Base-by-base conservation (phyloP, 2,113 vertebrate species). In the Canis aureus region DNA sequence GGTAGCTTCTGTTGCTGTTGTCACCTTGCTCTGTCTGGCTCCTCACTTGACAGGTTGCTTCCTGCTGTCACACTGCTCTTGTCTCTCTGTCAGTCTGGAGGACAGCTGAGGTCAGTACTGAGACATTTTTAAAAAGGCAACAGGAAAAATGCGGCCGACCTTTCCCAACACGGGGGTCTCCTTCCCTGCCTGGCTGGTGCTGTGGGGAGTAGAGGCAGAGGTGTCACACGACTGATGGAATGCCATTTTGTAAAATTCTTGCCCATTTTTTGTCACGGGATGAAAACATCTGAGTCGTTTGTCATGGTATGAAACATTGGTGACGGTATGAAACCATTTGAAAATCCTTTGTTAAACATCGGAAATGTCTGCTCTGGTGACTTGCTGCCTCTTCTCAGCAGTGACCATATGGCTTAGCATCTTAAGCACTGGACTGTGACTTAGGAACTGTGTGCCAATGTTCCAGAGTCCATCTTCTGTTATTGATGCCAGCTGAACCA, bases 401-500 rank as follows among this genome's bases (percentile, higher is more conserved):
- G 79, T 74, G 83, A 60, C 86, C 62, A 25, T 87, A 12, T 67
- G 60, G 38, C 22, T 91, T 49, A 66, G 32, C 9, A 32, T 78
- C 38, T 57, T 83, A 55, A 90, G 25, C 59, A 20, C 49, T 43
- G 60, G 25, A 43, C 22, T 84, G 29, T 85, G 93, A 83, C 51
- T 74, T 83, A 83, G 88, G 57, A 73, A 66, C 74, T 64, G 13
- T 23, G 9, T 90, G 69, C 92, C 67, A 62, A 80, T 80, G 35
- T 69, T 69, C 9, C 16, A 57, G n/a, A 80, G 29, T 69, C 53
- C 19, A 27, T 96, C 67, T 74, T 81, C n/a, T 22, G 57, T 96
- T 91, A 88, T 12, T 76, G 76, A 93, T 91, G 91, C n/a, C 69
- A 84, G 74, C 79, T 49, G 81, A 96, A 55, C 43, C 82, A 67